Evolutionary conservation across 2,113 vertebrate species (phyloP).

Genomic region (Elgaria multicarinata): DNA sequence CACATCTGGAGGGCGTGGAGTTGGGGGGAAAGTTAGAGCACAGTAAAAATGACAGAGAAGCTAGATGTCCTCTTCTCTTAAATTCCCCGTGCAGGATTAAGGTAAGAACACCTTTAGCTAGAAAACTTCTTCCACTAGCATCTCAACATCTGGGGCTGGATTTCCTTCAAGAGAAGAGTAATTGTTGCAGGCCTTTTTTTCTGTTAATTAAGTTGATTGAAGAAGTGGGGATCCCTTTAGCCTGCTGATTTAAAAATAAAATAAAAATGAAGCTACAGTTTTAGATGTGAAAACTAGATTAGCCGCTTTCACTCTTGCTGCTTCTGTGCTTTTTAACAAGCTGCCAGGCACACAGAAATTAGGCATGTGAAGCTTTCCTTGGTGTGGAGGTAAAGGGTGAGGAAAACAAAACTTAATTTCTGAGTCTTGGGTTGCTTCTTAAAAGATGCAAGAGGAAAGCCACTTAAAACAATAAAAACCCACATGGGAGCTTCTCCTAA

Average conservation of each 20-base stretch:
- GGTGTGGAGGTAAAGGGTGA: neutral
- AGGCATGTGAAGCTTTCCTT: neutral
- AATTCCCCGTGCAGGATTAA: constrained; percentile 51
- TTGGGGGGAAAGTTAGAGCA: no score
- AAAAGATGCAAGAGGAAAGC: neutral
- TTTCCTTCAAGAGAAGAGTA: constrained; percentile 89
- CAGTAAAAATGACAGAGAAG: no score
- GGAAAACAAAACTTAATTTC: neutral
- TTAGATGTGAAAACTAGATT: no score
- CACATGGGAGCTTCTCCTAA: neutral
- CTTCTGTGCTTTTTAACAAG: neutral
- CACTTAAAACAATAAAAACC: neutral
- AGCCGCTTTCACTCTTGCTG: no score
- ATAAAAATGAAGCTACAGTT: no score
- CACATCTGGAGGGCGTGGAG: no score
- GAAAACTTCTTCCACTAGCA: constrained; percentile 71
- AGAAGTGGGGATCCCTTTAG: constrained; percentile 66
- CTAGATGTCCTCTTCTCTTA: constrained; percentile 51
- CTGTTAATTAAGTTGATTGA: constrained; percentile 78
- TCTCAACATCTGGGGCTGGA: constrained; percentile 96
- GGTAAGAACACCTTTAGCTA: constrained; percentile 42
- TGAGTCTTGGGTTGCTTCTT: neutral
- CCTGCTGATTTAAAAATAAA: no score
- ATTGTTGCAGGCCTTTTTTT: constrained; percentile 76
- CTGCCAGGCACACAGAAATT: neutral